These are phyloP conservation scores for Palloptera scutellata DNA, from an alignment of 2,888 invertebrate genomes.

Conservation along the genomic window DNA sequence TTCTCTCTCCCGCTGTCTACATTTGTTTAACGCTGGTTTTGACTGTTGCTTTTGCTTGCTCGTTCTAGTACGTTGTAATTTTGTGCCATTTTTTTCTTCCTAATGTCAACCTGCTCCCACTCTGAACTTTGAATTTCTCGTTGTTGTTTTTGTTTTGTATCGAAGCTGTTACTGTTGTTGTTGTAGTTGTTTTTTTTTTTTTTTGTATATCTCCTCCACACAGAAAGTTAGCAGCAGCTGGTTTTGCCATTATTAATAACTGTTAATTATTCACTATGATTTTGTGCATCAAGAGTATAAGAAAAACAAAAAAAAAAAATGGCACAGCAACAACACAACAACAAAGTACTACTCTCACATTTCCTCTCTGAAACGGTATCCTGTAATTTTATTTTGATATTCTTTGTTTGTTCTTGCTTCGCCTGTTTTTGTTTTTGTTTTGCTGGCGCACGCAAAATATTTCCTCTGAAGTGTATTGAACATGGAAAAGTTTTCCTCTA, in stretches of 20 bases:
- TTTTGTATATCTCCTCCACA: slow-evolving; percentile 3
- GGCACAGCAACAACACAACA: background rate
- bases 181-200: slow-evolving; percentile 14
- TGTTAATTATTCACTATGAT: slow-evolving; percentile 60
- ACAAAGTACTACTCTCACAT: background rate
- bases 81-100: slow-evolving; percentile 11
- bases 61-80: background rate
- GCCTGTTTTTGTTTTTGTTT: too few relatives aligned
- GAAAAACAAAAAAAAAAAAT: background rate
- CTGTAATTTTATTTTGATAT: too few relatives aligned
- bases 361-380: too few relatives aligned
- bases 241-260: slow-evolving; percentile 62
- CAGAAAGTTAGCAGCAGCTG: slow-evolving; percentile 50
- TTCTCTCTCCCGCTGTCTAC: background rate
- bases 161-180: background rate
- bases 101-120: slow-evolving; percentile 6
- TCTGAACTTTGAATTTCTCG: background rate
- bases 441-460: slow-evolving; percentile 11
- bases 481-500: too few relatives aligned
- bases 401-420: too few relatives aligned
- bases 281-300: slow-evolving; percentile 16
- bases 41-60: slow-evolving; percentile 8
- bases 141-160: too few relatives aligned
- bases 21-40: background rate
- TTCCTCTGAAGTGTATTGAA: background rate